These are phyloP conservation scores for Listrodromus nycthemerus DNA, from an alignment of 2,888 invertebrate species.

Conservation along the genomic window DNA sequence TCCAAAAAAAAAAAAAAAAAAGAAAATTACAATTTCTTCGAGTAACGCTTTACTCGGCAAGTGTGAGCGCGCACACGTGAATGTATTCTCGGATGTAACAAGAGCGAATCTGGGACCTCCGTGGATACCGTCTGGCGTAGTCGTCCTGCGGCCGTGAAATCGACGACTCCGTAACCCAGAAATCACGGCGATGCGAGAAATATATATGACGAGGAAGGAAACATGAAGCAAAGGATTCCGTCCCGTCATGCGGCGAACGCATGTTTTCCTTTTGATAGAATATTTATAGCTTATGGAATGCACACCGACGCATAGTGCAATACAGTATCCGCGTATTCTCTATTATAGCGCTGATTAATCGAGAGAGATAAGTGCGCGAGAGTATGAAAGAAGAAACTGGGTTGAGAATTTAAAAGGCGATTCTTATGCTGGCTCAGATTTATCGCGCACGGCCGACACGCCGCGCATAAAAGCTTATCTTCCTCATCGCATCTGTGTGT, in stretches of 20 bases:
- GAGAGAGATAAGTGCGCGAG: slow-evolving; percentile 28
- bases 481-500: background rate
- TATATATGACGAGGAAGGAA: slow-evolving; percentile 43
- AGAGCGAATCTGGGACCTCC: slow-evolving; percentile 38
- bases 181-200: slow-evolving; percentile 58
- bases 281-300: slow-evolving; percentile 21
- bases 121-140: slow-evolving; percentile 25
- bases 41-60: slow-evolving; percentile 23
- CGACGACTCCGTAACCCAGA: slow-evolving; percentile 70
- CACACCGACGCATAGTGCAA: background rate
- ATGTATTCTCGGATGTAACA: slow-evolving; percentile 16
- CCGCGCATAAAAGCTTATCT: background rate
- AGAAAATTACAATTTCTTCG: slow-evolving; percentile 27
- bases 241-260: slow-evolving; percentile 58
- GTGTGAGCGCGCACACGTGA: slow-evolving; percentile 1
- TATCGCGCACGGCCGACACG: background rate
- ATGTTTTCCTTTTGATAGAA: slow-evolving; percentile 34
- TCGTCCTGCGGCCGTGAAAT: slow-evolving; percentile 64
- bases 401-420: background rate
- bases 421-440: background rate
- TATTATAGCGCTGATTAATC: slow-evolving; percentile 45
- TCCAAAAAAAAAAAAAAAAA: slow-evolving; percentile 21
- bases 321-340: slow-evolving; percentile 6
- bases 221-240: slow-evolving; percentile 40
- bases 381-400: background rate